phyloP scores from a whole-genome alignment of 2,113 vertebrate species.

The Tenebrosternarchus preto region DNA sequence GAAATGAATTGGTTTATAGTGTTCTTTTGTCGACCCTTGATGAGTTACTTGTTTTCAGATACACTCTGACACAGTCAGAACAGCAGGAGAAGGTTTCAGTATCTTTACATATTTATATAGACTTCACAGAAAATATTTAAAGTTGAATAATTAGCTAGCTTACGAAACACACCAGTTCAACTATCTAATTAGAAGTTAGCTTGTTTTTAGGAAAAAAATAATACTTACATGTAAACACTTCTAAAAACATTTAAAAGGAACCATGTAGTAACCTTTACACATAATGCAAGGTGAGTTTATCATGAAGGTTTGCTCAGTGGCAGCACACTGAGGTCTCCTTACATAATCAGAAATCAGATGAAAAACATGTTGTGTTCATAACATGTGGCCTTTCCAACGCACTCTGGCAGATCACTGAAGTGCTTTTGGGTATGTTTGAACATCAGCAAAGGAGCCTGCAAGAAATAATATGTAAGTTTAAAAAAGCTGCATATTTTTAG shows the following conservation, averaged over 20 bases:
- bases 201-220: too few species aligned
- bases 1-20: slow-evolving; percentile 26
- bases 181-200: too few species aligned
- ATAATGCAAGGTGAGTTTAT: neutral
- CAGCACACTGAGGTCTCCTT: neutral
- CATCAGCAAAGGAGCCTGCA: neutral
- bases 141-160: too few species aligned
- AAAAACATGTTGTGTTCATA: slow-evolving; percentile 17
- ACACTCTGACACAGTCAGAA: neutral
- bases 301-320: neutral
- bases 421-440: neutral
- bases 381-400: neutral
- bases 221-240: too few species aligned
- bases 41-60: neutral
- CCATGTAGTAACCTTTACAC: too few species aligned
- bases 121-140: neutral
- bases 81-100: neutral
- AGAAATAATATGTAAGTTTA: too few species aligned
- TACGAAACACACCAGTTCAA: too few species aligned
- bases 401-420: neutral
- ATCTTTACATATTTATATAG: neutral
- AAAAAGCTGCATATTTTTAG: neutral
- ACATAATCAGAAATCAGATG: slow-evolving; percentile 7
- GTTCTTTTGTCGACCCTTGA: neutral
- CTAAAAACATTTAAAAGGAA: too few species aligned